A percentile compares a stretch with the other conserved stretches of the same genome.
phyloP scores from a whole-genome alignment of 1,140 invertebrate genomes.

The Arctopsyche grandis region DNA sequence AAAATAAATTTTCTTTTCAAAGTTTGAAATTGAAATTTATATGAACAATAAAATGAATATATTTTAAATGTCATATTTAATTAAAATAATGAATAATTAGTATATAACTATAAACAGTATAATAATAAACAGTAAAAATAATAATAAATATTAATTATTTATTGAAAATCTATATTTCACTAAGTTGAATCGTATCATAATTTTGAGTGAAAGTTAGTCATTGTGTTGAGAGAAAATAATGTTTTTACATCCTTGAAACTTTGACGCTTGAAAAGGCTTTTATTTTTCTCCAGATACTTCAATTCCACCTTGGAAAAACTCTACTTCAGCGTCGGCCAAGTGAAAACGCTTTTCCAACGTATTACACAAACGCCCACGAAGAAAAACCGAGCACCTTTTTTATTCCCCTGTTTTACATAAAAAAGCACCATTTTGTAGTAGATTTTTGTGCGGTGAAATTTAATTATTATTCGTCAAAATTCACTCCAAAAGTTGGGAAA shows the following conservation, averaged over 20 bases:
- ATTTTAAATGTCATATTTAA: too few species aligned
- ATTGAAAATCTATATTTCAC: too few species aligned
- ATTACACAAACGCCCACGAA: background rate
- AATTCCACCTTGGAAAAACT: slow-evolving; percentile 12
- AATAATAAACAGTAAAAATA: background rate
- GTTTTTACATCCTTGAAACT: slow-evolving; percentile 21
- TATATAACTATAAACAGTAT: background rate
- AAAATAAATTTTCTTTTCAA: background rate
- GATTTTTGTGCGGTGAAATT: too few species aligned
- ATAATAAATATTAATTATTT: background rate
- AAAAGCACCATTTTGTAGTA: background rate
- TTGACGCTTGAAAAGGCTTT: slow-evolving; percentile 20
- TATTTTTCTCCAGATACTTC: slow-evolving; percentile 16
- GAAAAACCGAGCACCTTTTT: background rate
- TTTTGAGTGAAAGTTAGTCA: slow-evolving; percentile 1
- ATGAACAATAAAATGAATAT: background rate
- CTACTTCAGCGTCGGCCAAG: background rate
- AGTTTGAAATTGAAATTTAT: background rate
- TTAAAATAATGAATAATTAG: too few species aligned
- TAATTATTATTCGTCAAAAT: too few species aligned
- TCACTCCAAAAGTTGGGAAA: too few species aligned
- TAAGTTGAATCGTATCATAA: background rate
- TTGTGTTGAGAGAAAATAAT: background rate
- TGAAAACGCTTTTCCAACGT: slow-evolving; percentile 25
- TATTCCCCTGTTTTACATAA: background rate